A percentile compares a stretch with the other conserved stretches of the same genome.
Evolutionary conservation across 35 echinoderm and acorn worm species (phyloP).

Genomic region (Acanthaster planci): DNA sequence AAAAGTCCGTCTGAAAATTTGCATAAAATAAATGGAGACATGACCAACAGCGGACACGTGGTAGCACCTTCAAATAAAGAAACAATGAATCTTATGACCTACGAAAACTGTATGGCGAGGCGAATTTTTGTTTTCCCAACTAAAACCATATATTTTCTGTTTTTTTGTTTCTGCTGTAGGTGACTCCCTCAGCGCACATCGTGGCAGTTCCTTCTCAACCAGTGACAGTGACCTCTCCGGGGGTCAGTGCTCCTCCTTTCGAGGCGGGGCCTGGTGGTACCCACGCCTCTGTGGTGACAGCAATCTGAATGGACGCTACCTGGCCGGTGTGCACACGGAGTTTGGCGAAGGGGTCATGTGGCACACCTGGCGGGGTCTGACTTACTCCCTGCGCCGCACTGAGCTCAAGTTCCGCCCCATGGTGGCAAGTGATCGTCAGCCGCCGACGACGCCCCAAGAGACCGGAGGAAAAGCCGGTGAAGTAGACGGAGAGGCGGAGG

Average conservation of each 20-base stretch:
- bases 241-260: constrained; percentile 32
- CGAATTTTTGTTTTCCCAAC: too few relatives aligned
- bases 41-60: too few relatives aligned
- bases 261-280: constrained; percentile 63
- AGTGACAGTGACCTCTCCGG: constrained; percentile 55
- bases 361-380: constrained; percentile 42
- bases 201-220: constrained; percentile 36
- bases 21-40: too few relatives aligned
- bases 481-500: neutral
- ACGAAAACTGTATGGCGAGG: too few relatives aligned
- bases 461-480: neutral
- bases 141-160: too few relatives aligned
- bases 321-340: constrained; percentile 33
- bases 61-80: too few relatives aligned
- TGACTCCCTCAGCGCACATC: constrained; percentile 30
- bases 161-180: constrained; percentile 24
- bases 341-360: constrained; percentile 40
- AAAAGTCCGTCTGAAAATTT: constrained; percentile 2
- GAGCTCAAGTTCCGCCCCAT: constrained; percentile 58
- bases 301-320: constrained; percentile 41
- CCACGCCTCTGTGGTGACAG: neutral
- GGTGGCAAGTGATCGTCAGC: neutral
- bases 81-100: too few relatives aligned
- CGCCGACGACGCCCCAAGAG: neutral
- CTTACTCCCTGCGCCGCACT: constrained; percentile 46